Percentiles rank a stretch among this genome's conserved stretches.
These are phyloP conservation scores for Perca fluviatilis DNA, from an alignment of 2,113 vertebrate genomes.

Conservation along the genomic window DNA sequence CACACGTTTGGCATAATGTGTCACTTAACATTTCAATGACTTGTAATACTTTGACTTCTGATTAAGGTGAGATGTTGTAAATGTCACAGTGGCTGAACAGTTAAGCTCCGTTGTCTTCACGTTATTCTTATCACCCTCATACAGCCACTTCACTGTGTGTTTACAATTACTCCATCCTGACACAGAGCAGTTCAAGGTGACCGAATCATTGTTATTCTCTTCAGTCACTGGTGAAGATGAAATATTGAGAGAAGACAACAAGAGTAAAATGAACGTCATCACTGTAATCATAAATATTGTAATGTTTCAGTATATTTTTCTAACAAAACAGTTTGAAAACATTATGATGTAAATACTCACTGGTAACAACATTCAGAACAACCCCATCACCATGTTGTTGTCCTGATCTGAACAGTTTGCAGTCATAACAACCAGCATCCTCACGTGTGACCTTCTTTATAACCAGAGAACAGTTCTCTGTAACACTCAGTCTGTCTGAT, in stretches of 20 bases:
- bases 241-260: too few species aligned
- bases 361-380: not conserved
- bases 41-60: not conserved
- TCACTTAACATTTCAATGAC: not conserved
- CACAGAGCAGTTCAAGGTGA: not conserved
- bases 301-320: not conserved
- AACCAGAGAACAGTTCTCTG: constrained; percentile 25
- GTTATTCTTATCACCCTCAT: not conserved
- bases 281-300: not conserved
- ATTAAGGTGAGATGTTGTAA: not conserved
- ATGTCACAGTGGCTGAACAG: not conserved
- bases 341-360: constrained; percentile 14
- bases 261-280: not conserved
- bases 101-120: not conserved
- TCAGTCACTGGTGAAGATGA: too few species aligned
- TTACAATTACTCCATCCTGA: too few species aligned
- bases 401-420: not conserved
- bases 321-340: not conserved
- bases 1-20: too few species aligned
- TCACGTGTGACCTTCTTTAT: not conserved
- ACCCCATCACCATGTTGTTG: too few species aligned
- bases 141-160: constrained; percentile 3
- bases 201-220: too few species aligned
- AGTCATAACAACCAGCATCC: not conserved
- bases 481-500: constrained; percentile 32